phyloP scores from a whole-genome alignment of 2,888 invertebrate genomes.

The Vanessa cardui region DNA sequence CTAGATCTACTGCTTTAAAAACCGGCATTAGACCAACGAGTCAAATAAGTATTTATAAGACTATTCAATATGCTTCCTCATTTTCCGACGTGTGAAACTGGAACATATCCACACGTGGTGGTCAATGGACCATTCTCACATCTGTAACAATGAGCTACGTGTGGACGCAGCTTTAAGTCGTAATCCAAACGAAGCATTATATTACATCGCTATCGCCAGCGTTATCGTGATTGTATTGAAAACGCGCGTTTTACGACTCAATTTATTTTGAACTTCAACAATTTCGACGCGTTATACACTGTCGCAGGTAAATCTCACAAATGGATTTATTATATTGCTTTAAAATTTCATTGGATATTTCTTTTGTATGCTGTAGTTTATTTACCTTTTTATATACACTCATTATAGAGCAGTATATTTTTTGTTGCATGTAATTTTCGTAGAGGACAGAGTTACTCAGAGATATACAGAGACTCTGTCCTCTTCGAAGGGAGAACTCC shows the following conservation, averaged over 20 bases:
- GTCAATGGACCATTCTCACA: neutral
- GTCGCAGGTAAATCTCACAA: constrained; percentile 12
- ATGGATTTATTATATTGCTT: constrained; percentile 8
- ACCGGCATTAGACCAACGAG: no score
- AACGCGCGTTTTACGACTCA: constrained; percentile 31
- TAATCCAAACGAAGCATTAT: constrained; percentile 18
- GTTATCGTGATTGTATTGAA: constrained; percentile 28
- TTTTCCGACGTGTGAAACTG: no score
- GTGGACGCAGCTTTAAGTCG: constrained; percentile 5
- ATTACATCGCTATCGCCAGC: constrained; percentile 15
- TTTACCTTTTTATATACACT: no score
- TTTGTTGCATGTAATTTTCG: no score
- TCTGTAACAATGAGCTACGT: neutral
- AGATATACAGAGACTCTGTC: no score
- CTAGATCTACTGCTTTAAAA: no score
- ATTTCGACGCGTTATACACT: constrained; percentile 17
- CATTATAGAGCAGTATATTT: no score
- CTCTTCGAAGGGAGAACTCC: no score
- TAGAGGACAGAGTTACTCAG: no score
- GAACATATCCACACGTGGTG: no score
- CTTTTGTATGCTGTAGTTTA: neutral
- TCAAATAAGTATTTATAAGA: no score
- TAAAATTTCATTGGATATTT: neutral
- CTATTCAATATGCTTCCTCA: no score
- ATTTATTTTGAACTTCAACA: constrained; percentile 30